Conservation (phyloP, 2,797 vertebrate species). For the Synanceia verrucosa region DNA sequence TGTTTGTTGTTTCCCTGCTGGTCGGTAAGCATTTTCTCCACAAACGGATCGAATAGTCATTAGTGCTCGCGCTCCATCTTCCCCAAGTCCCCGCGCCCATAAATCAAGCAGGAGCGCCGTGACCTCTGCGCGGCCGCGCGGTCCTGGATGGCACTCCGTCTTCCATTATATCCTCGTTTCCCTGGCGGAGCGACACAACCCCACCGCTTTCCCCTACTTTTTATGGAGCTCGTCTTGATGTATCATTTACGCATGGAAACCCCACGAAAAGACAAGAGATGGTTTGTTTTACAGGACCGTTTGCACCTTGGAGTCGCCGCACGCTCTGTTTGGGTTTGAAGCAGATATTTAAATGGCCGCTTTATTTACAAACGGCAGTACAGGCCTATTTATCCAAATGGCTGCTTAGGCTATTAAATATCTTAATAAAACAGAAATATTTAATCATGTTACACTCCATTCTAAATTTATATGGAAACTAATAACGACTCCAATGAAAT, state of each 20-base stretch:
- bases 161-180: conserved; percentile 84
- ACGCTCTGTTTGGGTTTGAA: conserved; percentile 41
- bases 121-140: conserved; percentile 84
- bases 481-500: neutral
- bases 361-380: conserved; percentile 57
- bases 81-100: conserved; percentile 82
- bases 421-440: neutral
- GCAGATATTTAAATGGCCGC: conserved; percentile 53
- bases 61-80: conserved; percentile 79
- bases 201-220: conserved; percentile 63
- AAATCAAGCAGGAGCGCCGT: conserved; percentile 86
- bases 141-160: conserved; percentile 81
- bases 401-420: neutral
- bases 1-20: conserved; percentile 64
- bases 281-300: conserved; percentile 56
- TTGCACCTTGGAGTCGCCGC: conserved; percentile 31
- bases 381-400: conserved; percentile 39
- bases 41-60: conserved; percentile 85
- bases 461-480: neutral
- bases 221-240: conserved; percentile 71
- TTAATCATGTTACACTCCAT: neutral
- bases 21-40: conserved; percentile 63
- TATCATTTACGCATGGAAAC: conserved; percentile 69
- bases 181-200: conserved; percentile 74
- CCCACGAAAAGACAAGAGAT: conserved; percentile 47